Base-by-base conservation (phyloP, 1,140 invertebrate species). In the Panulirus ornatus region DNA sequence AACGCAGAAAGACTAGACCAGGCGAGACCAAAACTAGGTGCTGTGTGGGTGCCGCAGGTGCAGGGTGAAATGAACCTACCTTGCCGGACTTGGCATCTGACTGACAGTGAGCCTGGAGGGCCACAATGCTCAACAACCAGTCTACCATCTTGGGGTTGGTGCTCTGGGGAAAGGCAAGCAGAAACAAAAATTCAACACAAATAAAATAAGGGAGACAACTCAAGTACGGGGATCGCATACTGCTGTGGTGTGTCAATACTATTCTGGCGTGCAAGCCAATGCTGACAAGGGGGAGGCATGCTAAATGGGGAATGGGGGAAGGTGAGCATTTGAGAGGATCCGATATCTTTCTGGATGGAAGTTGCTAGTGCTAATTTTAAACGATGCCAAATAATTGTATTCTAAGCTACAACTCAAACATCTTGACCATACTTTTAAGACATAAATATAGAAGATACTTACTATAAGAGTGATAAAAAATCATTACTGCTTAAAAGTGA, bases 21-120 rank as follows among this genome's bases (percentile, higher is more conserved):
- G n/a, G n/a, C n/a, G n/a, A n/a, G n/a, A n/a, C n/a, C n/a, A n/a
- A n/a, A n/a, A n/a, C n/a, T n/a, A n/a, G n/a, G n/a, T n/a, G n/a
- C n/a, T n/a, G n/a, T n/a, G n/a, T n/a, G n/a, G 44, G 5, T 47
- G 44, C 44, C 73, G 42, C 22, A 76, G 19, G 44, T 16, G 6
- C n/a, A 79, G 38, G 44, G 27, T 47, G 0, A 16, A 0, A 36
- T 14, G n/a, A 81, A 47, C 81, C 51, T 83, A 83, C 81, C 81
- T 83, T 83, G 22, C 54, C 54, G n/a, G 81, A 83, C 38, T 83
- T 83, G 22, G 79, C 79, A 27, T 83, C 81, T n/a, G 81, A 27
- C 34, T 83, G 81, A 51, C 81, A 83, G 36, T 83, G 51, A n/a
- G 81, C 81, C 34, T 83, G 54, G 34, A 83, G 34, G 8, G 81